These are phyloP conservation scores for Caradrina kadenii DNA, from an alignment of 2,888 invertebrate species.

Conservation along the genomic window DNA sequence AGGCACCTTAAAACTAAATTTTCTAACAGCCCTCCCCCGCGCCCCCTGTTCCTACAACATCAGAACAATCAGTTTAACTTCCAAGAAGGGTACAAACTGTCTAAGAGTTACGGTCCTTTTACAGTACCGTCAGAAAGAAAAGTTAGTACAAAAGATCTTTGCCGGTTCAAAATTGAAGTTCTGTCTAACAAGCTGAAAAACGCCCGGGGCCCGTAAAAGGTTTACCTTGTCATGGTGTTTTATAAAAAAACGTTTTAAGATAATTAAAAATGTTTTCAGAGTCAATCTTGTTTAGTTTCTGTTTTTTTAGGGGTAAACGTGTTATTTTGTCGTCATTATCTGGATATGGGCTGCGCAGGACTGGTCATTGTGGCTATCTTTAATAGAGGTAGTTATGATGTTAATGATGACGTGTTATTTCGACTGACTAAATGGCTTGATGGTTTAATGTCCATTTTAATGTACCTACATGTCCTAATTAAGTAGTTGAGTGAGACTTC, in stretches of 20 bases:
- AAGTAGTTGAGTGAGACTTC: no score
- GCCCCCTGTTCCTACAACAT: slow-evolving; percentile 10
- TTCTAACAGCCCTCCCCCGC: not conserved
- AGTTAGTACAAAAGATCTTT: slow-evolving; percentile 60
- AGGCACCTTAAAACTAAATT: slow-evolving; percentile 5
- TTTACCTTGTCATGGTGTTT: slow-evolving; percentile 64
- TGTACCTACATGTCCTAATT: no score
- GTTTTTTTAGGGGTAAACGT: not conserved
- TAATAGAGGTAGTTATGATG: no score
- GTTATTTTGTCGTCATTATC: no score
- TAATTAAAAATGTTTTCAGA: slow-evolving; percentile 27
- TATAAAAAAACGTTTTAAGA: slow-evolving; percentile 62
- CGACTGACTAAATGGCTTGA: no score
- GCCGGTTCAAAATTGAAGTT: slow-evolving; percentile 60
- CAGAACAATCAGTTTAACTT: slow-evolving; percentile 55
- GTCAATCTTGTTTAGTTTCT: slow-evolving; percentile 23
- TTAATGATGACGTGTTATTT: no score
- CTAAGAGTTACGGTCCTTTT: slow-evolving; percentile 35
- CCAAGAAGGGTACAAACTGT: slow-evolving; percentile 54
- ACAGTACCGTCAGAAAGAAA: slow-evolving; percentile 56
- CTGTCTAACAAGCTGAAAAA: slow-evolving; percentile 59
- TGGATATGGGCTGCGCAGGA: no score
- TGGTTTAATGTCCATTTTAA: no score
- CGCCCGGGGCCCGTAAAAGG: slow-evolving; percentile 61
- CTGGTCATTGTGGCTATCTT: no score